Percentiles rank a stretch among this genome's conserved stretches.
These are phyloP conservation scores for Palloptera scutellata DNA, from an alignment of 2,888 invertebrate genomes.

Conservation along the genomic window DNA sequence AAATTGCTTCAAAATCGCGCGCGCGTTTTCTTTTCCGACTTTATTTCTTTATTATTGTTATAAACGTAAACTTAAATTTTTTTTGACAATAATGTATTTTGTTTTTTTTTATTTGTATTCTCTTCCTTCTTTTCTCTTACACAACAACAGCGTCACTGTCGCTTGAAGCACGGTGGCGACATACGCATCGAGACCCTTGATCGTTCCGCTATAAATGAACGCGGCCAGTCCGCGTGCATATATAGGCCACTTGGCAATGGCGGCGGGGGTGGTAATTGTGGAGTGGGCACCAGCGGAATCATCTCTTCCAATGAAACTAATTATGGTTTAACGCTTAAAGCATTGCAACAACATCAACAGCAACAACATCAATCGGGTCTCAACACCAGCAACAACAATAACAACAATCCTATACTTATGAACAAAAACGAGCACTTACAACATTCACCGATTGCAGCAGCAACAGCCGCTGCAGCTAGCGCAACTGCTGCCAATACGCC, in stretches of 20 bases:
- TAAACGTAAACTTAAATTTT: not conserved
- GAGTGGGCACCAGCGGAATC: slow-evolving; percentile 35
- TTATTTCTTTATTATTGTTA: not conserved
- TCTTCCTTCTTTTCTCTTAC: slow-evolving; percentile 23
- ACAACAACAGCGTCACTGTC: slow-evolving; percentile 75
- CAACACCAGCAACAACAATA: slow-evolving; percentile 40
- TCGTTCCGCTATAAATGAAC: slow-evolving; percentile 47
- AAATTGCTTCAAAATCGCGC: not conserved
- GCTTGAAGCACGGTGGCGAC: slow-evolving; percentile 79
- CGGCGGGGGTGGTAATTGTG: slow-evolving; percentile 42
- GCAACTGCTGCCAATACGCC: slow-evolving; percentile 53
- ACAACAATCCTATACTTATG: slow-evolving; percentile 43
- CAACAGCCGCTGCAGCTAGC: slow-evolving; percentile 45
- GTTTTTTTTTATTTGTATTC: slow-evolving; percentile 8
- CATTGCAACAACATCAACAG: slow-evolving; percentile 40
- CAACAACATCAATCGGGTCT: slow-evolving; percentile 31
- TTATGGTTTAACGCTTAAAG: slow-evolving; percentile 42
- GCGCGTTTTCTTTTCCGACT: not conserved
- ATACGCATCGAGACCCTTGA: slow-evolving; percentile 72
- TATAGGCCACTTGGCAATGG: slow-evolving; percentile 59
- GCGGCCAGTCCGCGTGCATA: slow-evolving; percentile 48
- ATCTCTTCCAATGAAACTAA: slow-evolving; percentile 21
- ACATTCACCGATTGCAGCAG: slow-evolving; percentile 46
- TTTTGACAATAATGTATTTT: slow-evolving; percentile 9
- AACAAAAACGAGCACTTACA: slow-evolving; percentile 41